Evolutionary conservation across 2,113 vertebrate species (phyloP).

Genomic region (Gymnobelideus leadbeateri): DNA sequence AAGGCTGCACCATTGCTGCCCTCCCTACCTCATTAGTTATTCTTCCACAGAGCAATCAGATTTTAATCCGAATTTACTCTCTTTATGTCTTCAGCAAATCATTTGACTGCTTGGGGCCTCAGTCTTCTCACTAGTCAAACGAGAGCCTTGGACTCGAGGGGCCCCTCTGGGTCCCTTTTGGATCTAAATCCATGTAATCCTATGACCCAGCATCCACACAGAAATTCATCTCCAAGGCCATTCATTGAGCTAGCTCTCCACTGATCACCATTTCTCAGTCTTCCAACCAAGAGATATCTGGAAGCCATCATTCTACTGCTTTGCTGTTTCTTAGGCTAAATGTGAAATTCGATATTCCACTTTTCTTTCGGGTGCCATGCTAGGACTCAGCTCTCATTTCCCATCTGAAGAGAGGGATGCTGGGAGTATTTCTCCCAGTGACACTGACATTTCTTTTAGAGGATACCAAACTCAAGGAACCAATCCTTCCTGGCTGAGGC

Average conservation of each 20-base stretch:
- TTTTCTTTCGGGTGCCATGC: background rate
- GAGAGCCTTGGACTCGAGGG: background rate
- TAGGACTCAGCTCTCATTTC: accelerated
- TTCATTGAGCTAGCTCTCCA: background rate
- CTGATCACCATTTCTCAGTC: background rate
- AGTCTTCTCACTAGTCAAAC: background rate
- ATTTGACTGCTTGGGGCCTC: background rate
- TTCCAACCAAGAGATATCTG: background rate
- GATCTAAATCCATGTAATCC: background rate
- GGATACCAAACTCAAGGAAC: background rate
- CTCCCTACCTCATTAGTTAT: background rate
- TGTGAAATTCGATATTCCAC: background rate
- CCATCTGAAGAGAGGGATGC: background rate
- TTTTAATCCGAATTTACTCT: background rate
- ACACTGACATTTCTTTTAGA: background rate
- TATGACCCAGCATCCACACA: background rate
- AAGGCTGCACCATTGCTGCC: background rate
- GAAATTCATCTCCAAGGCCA: background rate
- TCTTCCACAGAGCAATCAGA: background rate
- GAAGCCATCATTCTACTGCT: background rate
- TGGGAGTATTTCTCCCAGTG: background rate
- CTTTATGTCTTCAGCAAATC: background rate
- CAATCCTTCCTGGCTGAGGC: background rate
- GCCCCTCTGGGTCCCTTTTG: background rate
- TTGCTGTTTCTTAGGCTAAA: background rate